These are phyloP conservation scores for Darevskia nairensis DNA, from an alignment of 2,797 vertebrate species.

Conservation along the genomic window DNA sequence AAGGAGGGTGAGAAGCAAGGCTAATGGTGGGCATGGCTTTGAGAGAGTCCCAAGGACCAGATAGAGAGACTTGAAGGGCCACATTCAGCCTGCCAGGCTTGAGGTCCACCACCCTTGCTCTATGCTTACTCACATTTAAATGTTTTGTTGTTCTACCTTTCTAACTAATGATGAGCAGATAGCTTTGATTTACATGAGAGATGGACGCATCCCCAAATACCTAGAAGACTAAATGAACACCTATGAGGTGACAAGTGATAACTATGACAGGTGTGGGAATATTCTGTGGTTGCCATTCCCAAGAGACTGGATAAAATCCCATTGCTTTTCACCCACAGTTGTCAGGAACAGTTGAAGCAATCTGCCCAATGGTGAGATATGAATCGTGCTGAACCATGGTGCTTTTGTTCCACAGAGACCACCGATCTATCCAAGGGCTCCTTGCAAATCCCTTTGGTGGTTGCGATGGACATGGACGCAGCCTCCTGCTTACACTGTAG, in stretches of 20 bases:
- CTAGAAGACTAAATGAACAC: background rate
- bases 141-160: background rate
- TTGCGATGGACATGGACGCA: conserved; percentile 80
- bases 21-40: too few species aligned
- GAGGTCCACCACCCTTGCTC: too few species aligned
- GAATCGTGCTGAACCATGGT: background rate
- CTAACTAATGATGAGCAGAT: background rate
- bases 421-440: conserved; percentile 58
- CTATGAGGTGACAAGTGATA: background rate
- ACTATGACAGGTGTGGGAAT: background rate
- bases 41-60: too few species aligned
- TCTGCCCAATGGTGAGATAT: rapidly evolving
- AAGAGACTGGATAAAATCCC: background rate
- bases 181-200: background rate
- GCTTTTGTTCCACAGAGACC: conserved; percentile 60
- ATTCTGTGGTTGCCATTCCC: background rate
- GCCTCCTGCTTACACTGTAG: conserved; percentile 80
- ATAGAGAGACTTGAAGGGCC: too few species aligned
- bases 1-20: too few species aligned
- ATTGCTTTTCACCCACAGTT: rapidly evolving
- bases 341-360: rapidly evolving
- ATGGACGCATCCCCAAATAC: background rate
- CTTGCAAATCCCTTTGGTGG: conserved; percentile 82
- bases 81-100: too few species aligned
- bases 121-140: too few species aligned